Base-by-base conservation (phyloP, 2,797 vertebrate species). In the Xenopus petersii region DNA sequence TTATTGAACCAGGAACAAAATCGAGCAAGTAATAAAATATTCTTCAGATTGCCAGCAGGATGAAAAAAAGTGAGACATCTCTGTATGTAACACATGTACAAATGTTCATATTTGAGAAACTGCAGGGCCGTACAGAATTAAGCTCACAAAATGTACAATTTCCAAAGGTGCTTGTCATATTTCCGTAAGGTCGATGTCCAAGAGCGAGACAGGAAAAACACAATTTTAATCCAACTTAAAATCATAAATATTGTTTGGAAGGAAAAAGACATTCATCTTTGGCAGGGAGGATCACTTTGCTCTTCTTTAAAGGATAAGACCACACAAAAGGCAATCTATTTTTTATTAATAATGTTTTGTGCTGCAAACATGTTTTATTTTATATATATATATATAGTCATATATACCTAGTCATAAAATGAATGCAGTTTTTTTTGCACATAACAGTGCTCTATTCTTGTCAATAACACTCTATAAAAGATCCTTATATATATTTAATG, bases 11-110 rank as follows among this genome's bases (percentile, higher is more conserved):
- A 79, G 75, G 54, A 0, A 83, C 56, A 79, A 83, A 81, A 83
- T 87, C 78, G 81, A 82, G 81, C 83, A 81, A 81, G 77, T 84
- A 73, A 86, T 87, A 86, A 89, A 86, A 36, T 63, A 80, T 64
- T 82, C 67, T 17, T 60, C 9, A 49, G 74, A 76, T 82, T 79
- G 80, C 81, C 82, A 81, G 74, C 71, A 63, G 0, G 26, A 30
- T 30, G 26, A 12, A 75, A 81, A 70, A 83, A 12, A 77, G 81
- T 70, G 83, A 77, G 81, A 78, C 77, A 77, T 76, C 67, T 81
- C 82, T 79, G 75, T 60, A 79, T 33, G 86, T 85, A 42, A 71
- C 67, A 75, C 82, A 82, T 0, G 30, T 70, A 0, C 67, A 0
- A 59, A 75, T 84, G 83, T 85, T 80, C 77, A 11, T 77, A 16